Base-by-base conservation (phyloP, 2,797 vertebrate species). In the Choloepus didactylus region DNA sequence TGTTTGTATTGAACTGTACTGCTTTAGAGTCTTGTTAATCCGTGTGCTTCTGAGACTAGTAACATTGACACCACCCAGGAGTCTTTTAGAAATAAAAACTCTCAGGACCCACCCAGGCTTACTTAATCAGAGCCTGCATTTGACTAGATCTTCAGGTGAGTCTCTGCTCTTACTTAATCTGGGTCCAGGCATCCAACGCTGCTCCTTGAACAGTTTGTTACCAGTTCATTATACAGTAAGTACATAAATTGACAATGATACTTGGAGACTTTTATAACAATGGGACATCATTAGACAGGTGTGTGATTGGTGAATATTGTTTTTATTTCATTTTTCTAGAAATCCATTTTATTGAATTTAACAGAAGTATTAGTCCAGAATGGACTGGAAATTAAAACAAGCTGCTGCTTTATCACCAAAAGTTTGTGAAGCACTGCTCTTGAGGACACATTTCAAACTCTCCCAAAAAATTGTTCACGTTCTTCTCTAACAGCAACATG, bases 321-420 rank as follows among this genome's bases (percentile, higher is more conserved):
- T 49, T 77, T 35, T 21, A 29, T 75, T 95, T 87, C 19, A 38
- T 51, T 86, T 84, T 89, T 80, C 41, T 87, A 87, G 38, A 91
- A 87, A 90, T 80, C 84, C 9, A 12, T 2, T 72, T 64, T 64
- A 76, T 44, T 73, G 54, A 49, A 62, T 79, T 23, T 92, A 62
- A 67, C 16, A 38, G 38, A 46, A 72, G 6, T 38, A 23, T 89
- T 35, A 92, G 21, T 59, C 31, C 44, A 69, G 7, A 31, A 27
- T n/a, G 23, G 25, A 60, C 70, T 89, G 51, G 27, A 44, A 60
- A 70, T 51, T 41, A 70, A 89, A 85, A 67, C 85, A 66, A 59
- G n/a, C 79, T 76, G 16, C 44, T 62, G 15, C 6, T 79, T 75
- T 29, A 23, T 54, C 29, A 21, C 19, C 16, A 44, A 35, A 85